These are phyloP conservation scores for Bursaphelenchus okinawaensis DNA, from an alignment of 2,888 invertebrate genomes.

Conservation along the genomic window DNA sequence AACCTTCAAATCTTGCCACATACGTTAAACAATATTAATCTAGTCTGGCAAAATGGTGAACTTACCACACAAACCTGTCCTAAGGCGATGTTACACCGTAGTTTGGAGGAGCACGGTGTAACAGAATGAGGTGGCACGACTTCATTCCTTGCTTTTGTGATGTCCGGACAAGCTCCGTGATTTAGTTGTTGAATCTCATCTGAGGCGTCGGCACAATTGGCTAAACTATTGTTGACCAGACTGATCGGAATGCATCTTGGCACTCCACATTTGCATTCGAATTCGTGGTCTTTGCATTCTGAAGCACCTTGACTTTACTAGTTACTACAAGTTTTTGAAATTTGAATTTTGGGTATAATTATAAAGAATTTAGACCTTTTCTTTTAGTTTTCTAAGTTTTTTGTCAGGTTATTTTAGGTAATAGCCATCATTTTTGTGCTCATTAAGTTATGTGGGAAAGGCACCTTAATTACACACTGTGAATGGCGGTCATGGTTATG, in stretches of 20 bases:
- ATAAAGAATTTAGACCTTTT: no score
- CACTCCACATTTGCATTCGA: conserved; percentile 60
- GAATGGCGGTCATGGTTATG: no score
- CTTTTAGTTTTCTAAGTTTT: no score
- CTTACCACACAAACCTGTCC: conserved; percentile 52
- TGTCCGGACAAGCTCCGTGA: conserved; percentile 4
- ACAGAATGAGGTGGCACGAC: background rate
- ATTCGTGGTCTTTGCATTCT: conserved; percentile 60
- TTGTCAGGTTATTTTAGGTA: no score
- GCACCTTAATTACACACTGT: no score
- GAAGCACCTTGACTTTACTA: no score
- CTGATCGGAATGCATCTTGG: conserved; percentile 58
- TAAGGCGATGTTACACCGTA: conserved; percentile 37
- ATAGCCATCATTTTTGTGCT: no score
- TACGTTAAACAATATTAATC: background rate
- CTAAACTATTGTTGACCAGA: conserved; percentile 45
- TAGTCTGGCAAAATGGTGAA: background rate
- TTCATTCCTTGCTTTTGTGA: background rate
- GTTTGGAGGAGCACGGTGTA: conserved; percentile 7
- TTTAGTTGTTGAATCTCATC: conserved; percentile 37
- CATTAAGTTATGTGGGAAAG: no score
- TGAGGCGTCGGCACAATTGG: conserved; percentile 50
- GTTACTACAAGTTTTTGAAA: no score
- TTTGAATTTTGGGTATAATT: no score
- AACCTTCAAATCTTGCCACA: no score